Conservation (phyloP, 2,113 vertebrate species). For the Naja naja region DNA sequence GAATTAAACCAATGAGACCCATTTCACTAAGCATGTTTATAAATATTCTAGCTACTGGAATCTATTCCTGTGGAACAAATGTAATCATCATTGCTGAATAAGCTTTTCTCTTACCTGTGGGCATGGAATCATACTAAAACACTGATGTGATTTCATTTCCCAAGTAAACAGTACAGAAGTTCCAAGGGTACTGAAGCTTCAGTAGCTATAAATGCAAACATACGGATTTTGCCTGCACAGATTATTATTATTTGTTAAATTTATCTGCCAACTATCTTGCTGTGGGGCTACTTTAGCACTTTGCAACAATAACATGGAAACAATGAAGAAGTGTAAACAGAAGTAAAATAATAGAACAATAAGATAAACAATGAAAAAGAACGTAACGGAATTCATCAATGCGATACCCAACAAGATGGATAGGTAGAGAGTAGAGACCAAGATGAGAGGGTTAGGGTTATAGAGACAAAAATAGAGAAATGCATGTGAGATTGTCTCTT, state of each 20-base stretch:
- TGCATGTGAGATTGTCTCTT: not conserved
- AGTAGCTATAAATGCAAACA: not conserved
- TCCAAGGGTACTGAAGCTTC: not conserved
- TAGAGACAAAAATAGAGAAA: not conserved
- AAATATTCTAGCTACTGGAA: not conserved
- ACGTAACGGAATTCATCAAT: not conserved
- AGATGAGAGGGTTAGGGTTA: not conserved
- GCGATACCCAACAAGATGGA: not conserved
- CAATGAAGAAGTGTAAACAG: not conserved
- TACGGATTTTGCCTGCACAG: not conserved
- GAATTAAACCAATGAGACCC: not conserved
- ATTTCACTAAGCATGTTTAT: not conserved
- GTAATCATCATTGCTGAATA: not conserved
- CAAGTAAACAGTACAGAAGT: not conserved
- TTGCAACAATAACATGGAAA: not conserved
- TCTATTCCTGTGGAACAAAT: not conserved
- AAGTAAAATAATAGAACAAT: not conserved
- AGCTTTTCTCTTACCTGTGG: not conserved
- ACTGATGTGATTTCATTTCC: not conserved
- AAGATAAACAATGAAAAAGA: not conserved
- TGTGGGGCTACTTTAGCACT: not conserved
- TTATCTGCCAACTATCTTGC: not conserved
- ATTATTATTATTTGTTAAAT: not conserved
- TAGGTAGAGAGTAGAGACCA: not conserved
- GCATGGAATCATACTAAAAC: not conserved